A percentile compares a stretch with the other conserved stretches of the same genome.
Conservation (phyloP, 2,797 vertebrate genomes). For the Micrastur ruficollis region DNA sequence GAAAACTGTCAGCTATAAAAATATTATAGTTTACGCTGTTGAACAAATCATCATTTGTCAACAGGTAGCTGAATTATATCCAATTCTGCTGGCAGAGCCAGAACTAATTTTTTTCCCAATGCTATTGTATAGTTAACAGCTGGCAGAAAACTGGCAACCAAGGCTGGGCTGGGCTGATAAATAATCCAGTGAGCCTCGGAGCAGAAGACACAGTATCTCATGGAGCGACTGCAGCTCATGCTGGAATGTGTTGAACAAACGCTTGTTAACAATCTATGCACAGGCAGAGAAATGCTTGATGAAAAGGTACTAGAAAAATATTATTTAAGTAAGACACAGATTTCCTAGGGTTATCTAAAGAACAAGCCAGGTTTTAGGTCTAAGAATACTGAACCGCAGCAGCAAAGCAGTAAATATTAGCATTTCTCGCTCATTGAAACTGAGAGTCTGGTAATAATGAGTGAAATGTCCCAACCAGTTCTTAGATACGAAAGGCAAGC, state of each 20-base stretch:
- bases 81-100: not conserved
- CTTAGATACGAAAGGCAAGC: not conserved
- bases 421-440: not conserved
- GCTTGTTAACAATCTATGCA: not conserved
- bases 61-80: slow-evolving; percentile 43
- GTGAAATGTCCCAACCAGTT: not conserved
- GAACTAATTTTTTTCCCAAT: not conserved
- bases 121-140: slow-evolving; percentile 4
- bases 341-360: not conserved
- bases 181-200: not conserved
- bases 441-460: not conserved
- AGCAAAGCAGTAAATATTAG: not conserved
- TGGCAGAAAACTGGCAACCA: slow-evolving; percentile 39
- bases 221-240: not conserved
- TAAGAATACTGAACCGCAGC: not conserved
- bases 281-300: not conserved
- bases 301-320: slow-evolving; percentile 22
- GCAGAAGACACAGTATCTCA: not conserved
- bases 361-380: not conserved
- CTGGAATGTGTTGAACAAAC: not conserved
- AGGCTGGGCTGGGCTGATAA: slow-evolving; percentile 11
- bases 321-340: not conserved
- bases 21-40: not conserved
- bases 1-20: slow-evolving; percentile 39
- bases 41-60: slow-evolving; percentile 49